Evolutionary conservation across 2,797 vertebrate species (phyloP), one percentile per base, ranked within the genome.

Genomic region (Enteromius anoplus): DNA sequence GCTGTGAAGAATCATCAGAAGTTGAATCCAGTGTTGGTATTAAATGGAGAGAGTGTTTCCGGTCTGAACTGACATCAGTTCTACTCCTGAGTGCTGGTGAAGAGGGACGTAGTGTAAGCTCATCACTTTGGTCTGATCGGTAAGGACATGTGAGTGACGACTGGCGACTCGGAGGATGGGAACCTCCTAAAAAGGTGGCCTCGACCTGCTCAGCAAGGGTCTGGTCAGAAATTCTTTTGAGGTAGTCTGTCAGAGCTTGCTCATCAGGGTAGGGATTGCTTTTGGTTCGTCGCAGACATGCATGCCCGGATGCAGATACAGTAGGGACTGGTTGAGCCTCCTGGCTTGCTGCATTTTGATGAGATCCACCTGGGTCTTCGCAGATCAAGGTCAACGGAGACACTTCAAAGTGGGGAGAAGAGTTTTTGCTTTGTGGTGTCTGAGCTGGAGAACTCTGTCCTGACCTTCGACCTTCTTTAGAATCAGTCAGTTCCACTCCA

Each of bases 401-500:
- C 11, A 32, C 62, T 37, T 65, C 68, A 21, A 42, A 53, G 29
- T 66, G 53, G 40, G 42, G 19, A 10, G 29, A 42, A 49, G 79
- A 68, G 34, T 45, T 62, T 62, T 80, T 83, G 2, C 7, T 72
- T 42, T 84, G 75, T 42, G 75, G 79, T 26, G 40, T 85, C 51
- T 68, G 53, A 29, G 49, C 34, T 75, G 85, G 78, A 71, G 85
- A 83, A 75, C 34, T 80, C 58, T 84, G 65, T 21, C 76, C 85
- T 79, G 86, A 85, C n/a, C 3, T 64, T 64, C 75, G 65, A 65
- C 40, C 62, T 34, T 81, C 80, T 3, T 92, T 94, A 80, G 87
- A 91, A 40, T 96, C 96, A 5, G 93, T 94, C 66, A 99, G 92
- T 17, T 96, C 95, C 81, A 99, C 95, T 3, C 98, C 98, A 34